Base-by-base conservation (phyloP, 2,797 vertebrate species). In the Linurgus olivaceus region DNA sequence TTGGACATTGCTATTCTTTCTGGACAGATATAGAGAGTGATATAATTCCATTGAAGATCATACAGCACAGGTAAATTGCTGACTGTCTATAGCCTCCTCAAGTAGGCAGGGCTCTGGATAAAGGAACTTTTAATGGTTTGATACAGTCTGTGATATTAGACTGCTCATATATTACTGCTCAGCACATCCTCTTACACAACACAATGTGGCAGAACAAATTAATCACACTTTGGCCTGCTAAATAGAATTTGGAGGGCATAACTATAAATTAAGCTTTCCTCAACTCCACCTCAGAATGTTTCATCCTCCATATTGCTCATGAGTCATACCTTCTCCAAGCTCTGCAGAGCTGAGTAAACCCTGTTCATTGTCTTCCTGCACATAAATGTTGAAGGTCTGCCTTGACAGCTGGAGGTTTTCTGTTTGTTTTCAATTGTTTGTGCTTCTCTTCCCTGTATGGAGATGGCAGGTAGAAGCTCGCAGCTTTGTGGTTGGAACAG, bases 401-500 rank as follows among this genome's bases (percentile, higher is more conserved):
- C 73, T 68, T 70, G 73, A 81, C 3, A 35, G 63, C 2, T 88
- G 86, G 33, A 93, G 54, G 29, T 62, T 93, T 91, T 89, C 45
- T 94, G n/a, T 74, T 90, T 88, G 42, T 38, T 95, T 92, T 88
- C 17, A 55, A 3, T 57, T 50, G 19, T 52, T 77, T 61, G 50
- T 68, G 66, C 37, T 81, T 75, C 62, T 90, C 58, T n/a, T 84
- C 35, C 77, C 65, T 85, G 48, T 26, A 38, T 28, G 84, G 86
- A 82, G n/a, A 65, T 6, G 65, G 86, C 95, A 96, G 94, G 88
- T 77, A 96, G 94, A 77, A 89, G 86, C 93, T 96, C 52, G 38
- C 86, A 94, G 72, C 24, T 67, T 68, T 93, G 90, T 3, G 42
- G 59, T 52, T 89, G 86, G 77, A 95, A 90, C 42, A 82, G 77